Evolutionary conservation across 2,888 invertebrate species (phyloP), one percentile per base, ranked within the genome.

Genomic region (Pterostichus madidus): DNA sequence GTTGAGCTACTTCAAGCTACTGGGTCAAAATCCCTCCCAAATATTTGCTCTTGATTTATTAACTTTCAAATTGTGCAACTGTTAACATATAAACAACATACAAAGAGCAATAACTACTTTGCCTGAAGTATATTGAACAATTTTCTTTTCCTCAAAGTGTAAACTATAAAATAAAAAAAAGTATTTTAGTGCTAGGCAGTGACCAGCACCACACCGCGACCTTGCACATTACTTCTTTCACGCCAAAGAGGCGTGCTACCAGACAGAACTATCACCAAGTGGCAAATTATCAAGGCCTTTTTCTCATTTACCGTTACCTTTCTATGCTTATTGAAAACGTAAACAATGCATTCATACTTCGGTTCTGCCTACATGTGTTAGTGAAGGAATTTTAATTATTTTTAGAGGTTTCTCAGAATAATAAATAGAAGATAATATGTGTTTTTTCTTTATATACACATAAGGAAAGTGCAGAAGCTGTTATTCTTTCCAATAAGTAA

Each of bases 61-160:
- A 64, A 64, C 64, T 64, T 64, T 64, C 64, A 64, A 64, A 64
- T 64, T 64, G 64, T 35, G 64, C 13, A 64, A 64, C 59, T 59
- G 0, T 17, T 0, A 17, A 53, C 53, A 17, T 59, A 5, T 59
- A 3, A 24, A 3, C 24, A 24, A 24, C 24, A 24, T 3, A 24
- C 1, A 24, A 24, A 24, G 24, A 24, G 24, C 24, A 24, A 24
- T 24, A 24, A 24, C 24, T 24, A n/a, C 3, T 24, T 24, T 24
- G 24, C 3, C 24, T 24, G 24, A 1, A 2, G 24, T 24, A 24
- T 24, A 2, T 3, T 24, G 24, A 24, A 24, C 24, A 24, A 24
- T 24, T 24, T 59, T 31, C 59, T 31, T 59, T 24, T 39, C 39
- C 39, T 39, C 39, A 7, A 39, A 35, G 35, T 35, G 39, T 39